Conservation (phyloP, 2,888 invertebrate genomes). For the Leptodirus hochenwartii region DNA sequence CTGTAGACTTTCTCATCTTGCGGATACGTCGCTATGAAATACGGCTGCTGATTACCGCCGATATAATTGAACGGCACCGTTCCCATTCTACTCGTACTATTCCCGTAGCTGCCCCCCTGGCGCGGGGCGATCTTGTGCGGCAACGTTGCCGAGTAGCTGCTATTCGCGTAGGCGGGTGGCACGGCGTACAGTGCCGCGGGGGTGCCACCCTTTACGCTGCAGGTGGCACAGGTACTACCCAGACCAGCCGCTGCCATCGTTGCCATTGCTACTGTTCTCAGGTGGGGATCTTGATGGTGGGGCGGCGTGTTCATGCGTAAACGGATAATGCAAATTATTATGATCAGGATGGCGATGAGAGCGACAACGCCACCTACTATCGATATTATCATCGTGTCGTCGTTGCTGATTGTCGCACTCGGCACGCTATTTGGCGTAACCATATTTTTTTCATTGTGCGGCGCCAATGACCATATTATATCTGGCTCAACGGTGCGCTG, state of each 20-base stretch:
- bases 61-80: conserved; percentile 34
- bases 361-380: conserved; percentile 86
- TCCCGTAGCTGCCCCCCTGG: conserved; percentile 26
- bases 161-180: conserved; percentile 29
- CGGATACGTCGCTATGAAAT: conserved; percentile 42
- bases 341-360: conserved; percentile 73
- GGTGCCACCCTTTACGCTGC: conserved; percentile 28
- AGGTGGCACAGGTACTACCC: conserved; percentile 33
- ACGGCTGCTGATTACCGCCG: conserved; percentile 27
- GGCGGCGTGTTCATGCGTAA: conserved; percentile 41
- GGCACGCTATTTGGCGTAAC: conserved; percentile 33
- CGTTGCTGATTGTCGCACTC: conserved; percentile 57
- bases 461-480: conserved; percentile 73
- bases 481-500: conserved; percentile 60
- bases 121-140: conserved; percentile 40
- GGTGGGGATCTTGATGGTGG: conserved; percentile 46
- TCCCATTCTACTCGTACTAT: conserved; percentile 43
- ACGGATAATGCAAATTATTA: conserved; percentile 76
- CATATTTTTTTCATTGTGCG: conserved; percentile 20
- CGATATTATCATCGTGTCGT: conserved; percentile 87
- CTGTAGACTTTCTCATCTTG: conserved; percentile 48
- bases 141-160: conserved; percentile 41
- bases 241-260: conserved; percentile 26
- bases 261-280: conserved; percentile 26
- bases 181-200: conserved; percentile 33